Conservation (phyloP, 2,113 vertebrate genomes). For the Bucco capensis region DNA sequence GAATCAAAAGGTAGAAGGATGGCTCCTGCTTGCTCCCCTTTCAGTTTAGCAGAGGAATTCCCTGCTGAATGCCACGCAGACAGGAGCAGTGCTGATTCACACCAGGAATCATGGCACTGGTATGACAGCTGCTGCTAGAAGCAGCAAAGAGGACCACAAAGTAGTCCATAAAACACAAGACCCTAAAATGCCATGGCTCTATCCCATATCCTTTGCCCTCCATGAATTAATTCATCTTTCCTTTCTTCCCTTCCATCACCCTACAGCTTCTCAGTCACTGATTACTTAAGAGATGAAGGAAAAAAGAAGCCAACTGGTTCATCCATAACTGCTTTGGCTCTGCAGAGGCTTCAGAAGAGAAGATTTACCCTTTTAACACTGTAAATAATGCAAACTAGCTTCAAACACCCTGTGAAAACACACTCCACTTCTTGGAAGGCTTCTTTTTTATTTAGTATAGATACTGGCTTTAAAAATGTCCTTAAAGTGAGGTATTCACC, state of each 20-base stretch:
- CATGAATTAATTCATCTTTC: not conserved
- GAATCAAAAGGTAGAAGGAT: not conserved
- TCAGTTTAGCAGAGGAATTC: not conserved
- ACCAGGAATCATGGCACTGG: not conserved
- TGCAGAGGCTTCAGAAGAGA: not conserved
- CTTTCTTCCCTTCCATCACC: not conserved
- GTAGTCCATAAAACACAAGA: not conserved
- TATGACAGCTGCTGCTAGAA: not conserved
- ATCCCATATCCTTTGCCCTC: not conserved
- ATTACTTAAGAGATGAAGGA: not conserved
- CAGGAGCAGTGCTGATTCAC: not conserved
- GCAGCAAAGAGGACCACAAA: not conserved
- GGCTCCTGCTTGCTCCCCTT: not conserved
- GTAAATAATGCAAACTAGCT: not conserved
- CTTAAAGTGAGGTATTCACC: not conserved
- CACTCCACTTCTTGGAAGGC: not conserved
- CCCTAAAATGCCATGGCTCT: not conserved
- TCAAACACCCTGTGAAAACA: not conserved
- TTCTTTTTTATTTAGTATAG: not conserved
- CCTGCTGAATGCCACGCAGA: not conserved
- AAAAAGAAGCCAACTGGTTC: not conserved
- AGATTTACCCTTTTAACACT: not conserved
- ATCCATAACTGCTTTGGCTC: not conserved
- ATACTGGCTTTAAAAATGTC: not conserved
- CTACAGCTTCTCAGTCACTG: not conserved